A percentile compares a stretch with the other conserved stretches of the same genome.
Evolutionary conservation across 1,140 invertebrate species (phyloP).

Genomic region (Drosophila sp.): DNA sequence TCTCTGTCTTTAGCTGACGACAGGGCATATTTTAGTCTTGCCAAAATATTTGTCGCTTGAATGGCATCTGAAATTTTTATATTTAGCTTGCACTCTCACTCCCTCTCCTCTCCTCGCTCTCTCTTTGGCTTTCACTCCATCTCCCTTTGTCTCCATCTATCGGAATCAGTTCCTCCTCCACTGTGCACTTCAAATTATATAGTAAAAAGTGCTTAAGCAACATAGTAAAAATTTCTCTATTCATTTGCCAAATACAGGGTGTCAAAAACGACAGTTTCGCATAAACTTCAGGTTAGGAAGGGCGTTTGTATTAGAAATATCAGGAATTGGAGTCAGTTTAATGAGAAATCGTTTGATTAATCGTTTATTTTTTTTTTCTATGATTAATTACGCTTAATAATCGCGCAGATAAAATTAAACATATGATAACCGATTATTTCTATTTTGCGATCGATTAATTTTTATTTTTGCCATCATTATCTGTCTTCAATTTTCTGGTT

Average conservation of each 20-base stretch:
- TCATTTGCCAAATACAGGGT: not conserved
- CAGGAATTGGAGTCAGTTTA: too few relatives aligned
- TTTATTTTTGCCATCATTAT: too few relatives aligned
- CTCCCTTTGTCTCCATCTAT: constrained; percentile 5
- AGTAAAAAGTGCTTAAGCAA: not conserved
- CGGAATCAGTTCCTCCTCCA: not conserved
- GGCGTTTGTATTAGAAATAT: too few relatives aligned
- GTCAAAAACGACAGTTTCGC: not conserved
- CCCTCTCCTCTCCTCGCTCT: constrained; percentile 16
- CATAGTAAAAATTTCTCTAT: not conserved
- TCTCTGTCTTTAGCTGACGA: constrained; percentile 16
- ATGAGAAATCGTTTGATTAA: too few relatives aligned
- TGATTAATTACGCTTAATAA: too few relatives aligned
- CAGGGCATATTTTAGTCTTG: constrained; percentile 54
- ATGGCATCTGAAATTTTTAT: constrained; percentile 62
- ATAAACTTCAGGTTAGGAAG: too few relatives aligned
- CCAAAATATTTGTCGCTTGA: constrained; percentile 74
- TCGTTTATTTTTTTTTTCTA: too few relatives aligned
- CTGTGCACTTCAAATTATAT: not conserved
- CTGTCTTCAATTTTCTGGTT: too few relatives aligned
- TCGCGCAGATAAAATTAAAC: too few relatives aligned
- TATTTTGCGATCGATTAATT: too few relatives aligned
- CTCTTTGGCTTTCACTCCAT: constrained; percentile 1
- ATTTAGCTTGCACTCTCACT: constrained; percentile 60
- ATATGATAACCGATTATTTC: too few relatives aligned